Evolutionary conservation across 2,113 vertebrate genomes (phyloP), one percentile per base, ranked within the genome.

Genomic region (Neodontobutis hainanensis): DNA sequence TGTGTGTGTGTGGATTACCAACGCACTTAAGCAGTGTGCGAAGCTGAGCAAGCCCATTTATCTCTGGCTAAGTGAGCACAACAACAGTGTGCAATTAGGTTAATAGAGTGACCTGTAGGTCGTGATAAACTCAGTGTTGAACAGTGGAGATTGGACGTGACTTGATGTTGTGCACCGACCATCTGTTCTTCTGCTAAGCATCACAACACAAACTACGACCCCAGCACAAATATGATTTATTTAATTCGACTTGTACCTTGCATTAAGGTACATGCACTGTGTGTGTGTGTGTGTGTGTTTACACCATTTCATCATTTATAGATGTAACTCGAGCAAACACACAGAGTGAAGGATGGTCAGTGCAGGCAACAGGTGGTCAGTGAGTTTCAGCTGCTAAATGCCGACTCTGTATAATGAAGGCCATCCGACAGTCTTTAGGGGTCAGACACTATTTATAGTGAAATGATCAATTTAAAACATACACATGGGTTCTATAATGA

Each of bases 141-240:
- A 82, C 34, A 60, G 52, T 51, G 63, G 63, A 59, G 82, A 82
- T 80, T 82, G 85, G 74, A 71, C 60, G 78, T 83, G 83, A 86
- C 79, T 81, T 15, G 51, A 57, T 81, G 78, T 68, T 64, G 51
- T 50, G 40, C 62, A 34, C 44, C 16, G 32, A 68, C 89, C 90
- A 90, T 89, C 90, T 92, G 91, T 84, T 80, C 59, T 40, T 58
- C 48, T 52, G 67, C 62, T 87, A 85, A 90, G 75, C 75, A 51
- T 5, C 0, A 67, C 69, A 53, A 34, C 4, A 38, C 52, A 32
- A 43, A 9, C 46, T 3, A 34, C 49, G 57, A 56, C 59, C 19
- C 42, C 64, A 57, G 65, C 35, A 49, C 58, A 48, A 10, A 36
- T 50, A 15, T 36, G 3, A n/a, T 19, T 7, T 5, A 11, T 7